Conservation (phyloP, 2,113 vertebrate species). For the Eubucco bourcierii region DNA sequence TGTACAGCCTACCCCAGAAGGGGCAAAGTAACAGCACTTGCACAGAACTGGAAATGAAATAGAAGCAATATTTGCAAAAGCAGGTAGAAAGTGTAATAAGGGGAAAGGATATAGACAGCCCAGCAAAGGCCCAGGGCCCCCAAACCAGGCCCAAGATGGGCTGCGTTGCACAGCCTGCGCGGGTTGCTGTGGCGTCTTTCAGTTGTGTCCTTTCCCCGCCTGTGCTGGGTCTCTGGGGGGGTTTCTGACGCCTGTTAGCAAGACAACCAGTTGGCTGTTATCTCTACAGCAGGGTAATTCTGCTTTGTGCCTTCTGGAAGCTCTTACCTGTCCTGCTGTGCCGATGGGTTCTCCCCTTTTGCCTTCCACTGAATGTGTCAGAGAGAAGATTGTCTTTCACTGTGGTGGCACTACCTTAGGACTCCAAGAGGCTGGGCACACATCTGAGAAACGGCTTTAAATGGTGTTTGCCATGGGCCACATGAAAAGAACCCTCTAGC, state of each 20-base stretch:
- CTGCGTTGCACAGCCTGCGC: too few species aligned
- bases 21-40: too few species aligned
- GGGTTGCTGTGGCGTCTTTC: background rate
- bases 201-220: background rate
- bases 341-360: background rate
- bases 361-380: background rate
- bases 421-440: background rate
- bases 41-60: too few species aligned
- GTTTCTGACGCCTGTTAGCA: background rate
- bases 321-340: background rate
- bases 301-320: background rate
- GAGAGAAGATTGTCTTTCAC: background rate
- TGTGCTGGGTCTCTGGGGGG: background rate
- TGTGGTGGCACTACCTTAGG: background rate
- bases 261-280: background rate
- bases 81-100: too few species aligned
- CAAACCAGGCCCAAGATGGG: too few species aligned
- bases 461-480: background rate
- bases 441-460: background rate
- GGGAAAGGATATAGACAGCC: too few species aligned
- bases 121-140: too few species aligned
- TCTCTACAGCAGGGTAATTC: background rate
- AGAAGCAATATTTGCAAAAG: too few species aligned
- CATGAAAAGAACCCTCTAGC: background rate
- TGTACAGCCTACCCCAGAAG: too few species aligned